Percentiles rank a stretch among this genome's conserved stretches.
These are phyloP conservation scores for Macroglossus sobrinus DNA, from an alignment of 2,113 vertebrate species.

Conservation along the genomic window DNA sequence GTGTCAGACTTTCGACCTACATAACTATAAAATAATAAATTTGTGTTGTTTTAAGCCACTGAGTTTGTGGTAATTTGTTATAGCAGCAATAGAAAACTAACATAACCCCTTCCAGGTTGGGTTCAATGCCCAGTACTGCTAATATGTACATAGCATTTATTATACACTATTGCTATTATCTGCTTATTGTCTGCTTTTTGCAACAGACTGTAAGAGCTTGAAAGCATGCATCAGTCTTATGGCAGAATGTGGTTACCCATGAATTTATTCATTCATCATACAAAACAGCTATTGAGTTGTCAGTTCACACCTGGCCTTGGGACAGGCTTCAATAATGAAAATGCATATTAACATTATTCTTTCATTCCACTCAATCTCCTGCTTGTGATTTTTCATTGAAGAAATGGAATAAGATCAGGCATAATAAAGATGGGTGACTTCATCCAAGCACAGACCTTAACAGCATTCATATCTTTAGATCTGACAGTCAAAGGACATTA, in stretches of 20 bases:
- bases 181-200: not conserved
- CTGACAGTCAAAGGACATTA: constrained; percentile 19
- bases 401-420: not conserved
- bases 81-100: not conserved
- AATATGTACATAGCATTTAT: not conserved
- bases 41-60: not conserved
- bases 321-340: not conserved
- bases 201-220: not conserved
- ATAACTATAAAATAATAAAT: not conserved
- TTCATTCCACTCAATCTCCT: not conserved
- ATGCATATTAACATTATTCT: constrained; percentile 17
- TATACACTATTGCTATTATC: not conserved
- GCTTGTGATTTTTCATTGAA: constrained; percentile 36
- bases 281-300: not conserved
- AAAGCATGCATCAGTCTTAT: not conserved
- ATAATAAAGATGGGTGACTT: constrained; percentile 44
- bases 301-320: not conserved
- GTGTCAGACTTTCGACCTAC: not conserved
- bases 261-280: constrained; percentile 9
- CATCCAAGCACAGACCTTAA: not conserved
- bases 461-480: constrained; percentile 14
- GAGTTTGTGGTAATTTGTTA: not conserved
- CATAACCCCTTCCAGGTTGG: too few relatives aligned
- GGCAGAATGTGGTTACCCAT: not conserved
- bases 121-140: not conserved